Percentiles rank a stretch among this genome's conserved stretches.
Evolutionary conservation across 2,888 invertebrate species (phyloP).

Genomic region (Spilosoma lubricipeda): DNA sequence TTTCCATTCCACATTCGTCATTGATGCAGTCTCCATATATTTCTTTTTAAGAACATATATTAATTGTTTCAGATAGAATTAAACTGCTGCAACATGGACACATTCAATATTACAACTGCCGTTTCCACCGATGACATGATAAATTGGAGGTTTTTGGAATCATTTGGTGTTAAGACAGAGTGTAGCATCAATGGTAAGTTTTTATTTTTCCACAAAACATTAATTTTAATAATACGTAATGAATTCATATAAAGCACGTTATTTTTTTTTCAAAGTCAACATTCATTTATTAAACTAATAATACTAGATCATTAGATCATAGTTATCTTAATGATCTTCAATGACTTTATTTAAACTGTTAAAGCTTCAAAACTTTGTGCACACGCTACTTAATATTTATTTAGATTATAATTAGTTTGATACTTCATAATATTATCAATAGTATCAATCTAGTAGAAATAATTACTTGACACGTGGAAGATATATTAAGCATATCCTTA

Average conservation of each 20-base stretch:
- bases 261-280: background rate
- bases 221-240: background rate
- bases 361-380: background rate
- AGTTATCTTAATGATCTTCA: background rate
- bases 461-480: background rate
- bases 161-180: conserved; percentile 17
- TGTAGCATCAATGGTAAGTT: conserved; percentile 9
- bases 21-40: background rate
- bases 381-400: background rate
- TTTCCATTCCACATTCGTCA: too few species aligned
- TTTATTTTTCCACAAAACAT: background rate
- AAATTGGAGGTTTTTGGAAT: conserved; percentile 17
- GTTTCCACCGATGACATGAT: conserved; percentile 14
- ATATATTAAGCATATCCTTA: background rate
- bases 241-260: background rate
- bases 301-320: too few species aligned
- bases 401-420: background rate
- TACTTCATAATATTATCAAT: background rate
- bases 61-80: background rate
- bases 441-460: background rate
- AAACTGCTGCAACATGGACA: conserved; percentile 1
- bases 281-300: too few species aligned
- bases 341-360: background rate
- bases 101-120: conserved; percentile 2
- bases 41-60: background rate